These are phyloP conservation scores for Cassiopea xamachana DNA, from an alignment of 30 jellyfish, hydroid and myxozoan genomes.

Conservation along the genomic window DNA sequence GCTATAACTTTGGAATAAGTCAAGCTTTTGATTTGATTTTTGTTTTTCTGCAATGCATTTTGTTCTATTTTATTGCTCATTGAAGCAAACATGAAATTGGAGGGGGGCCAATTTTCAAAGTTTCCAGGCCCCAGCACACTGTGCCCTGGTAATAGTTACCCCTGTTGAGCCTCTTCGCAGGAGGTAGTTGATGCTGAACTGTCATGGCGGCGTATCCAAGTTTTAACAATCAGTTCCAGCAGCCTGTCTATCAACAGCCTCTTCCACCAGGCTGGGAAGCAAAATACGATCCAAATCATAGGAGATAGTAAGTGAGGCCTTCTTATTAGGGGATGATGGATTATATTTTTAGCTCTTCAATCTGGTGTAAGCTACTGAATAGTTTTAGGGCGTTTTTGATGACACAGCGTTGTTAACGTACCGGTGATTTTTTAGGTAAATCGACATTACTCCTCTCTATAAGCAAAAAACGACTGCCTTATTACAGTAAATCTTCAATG, in stretches of 20 bases:
- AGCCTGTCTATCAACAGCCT: slow-evolving; percentile 39
- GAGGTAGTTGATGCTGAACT: background rate
- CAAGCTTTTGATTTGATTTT: too few relatives aligned
- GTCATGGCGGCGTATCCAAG: slow-evolving; percentile 65
- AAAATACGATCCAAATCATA: slow-evolving; percentile 49
- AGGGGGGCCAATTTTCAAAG: too few relatives aligned
- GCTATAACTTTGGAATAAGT: too few relatives aligned
- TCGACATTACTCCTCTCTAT: too few relatives aligned
- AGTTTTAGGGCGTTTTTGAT: slow-evolving; percentile 12
- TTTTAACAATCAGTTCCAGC: slow-evolving; percentile 20
- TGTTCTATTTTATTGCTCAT: too few relatives aligned
- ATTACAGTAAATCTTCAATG: too few relatives aligned
- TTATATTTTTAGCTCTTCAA: background rate
- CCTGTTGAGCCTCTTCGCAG: background rate
- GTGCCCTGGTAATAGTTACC: too few relatives aligned
- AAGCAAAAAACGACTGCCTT: too few relatives aligned
- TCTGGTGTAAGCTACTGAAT: background rate
- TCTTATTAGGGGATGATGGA: background rate
- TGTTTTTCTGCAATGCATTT: too few relatives aligned
- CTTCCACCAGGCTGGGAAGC: slow-evolving; percentile 89
- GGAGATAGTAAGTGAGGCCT: slow-evolving; percentile 71
- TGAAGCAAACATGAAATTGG: too few relatives aligned
- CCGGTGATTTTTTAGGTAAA: background rate
- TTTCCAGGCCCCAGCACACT: too few relatives aligned
- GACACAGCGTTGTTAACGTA: background rate